Percentiles rank a stretch among this genome's conserved stretches.
Evolutionary conservation across 2,888 invertebrate species (phyloP).

Genomic region (Acleris sparsana): DNA sequence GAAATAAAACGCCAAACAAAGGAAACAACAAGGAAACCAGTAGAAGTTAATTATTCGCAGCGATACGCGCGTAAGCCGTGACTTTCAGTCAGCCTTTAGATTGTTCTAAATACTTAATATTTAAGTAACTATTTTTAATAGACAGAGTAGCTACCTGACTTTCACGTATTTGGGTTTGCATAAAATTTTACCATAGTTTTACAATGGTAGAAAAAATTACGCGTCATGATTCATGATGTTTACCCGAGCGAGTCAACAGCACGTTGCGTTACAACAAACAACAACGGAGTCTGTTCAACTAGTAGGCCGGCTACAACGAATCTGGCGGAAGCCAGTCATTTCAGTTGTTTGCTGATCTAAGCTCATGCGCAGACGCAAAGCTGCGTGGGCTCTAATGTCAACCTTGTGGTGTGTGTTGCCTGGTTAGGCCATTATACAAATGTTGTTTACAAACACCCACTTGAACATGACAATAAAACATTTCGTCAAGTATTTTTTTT

Average conservation of each 20-base stretch:
- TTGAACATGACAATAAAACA: too few species aligned
- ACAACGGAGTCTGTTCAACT: slow-evolving; percentile 10
- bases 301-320: slow-evolving; percentile 8
- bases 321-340: slow-evolving; percentile 61
- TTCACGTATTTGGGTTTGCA: too few species aligned
- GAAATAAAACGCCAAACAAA: too few species aligned
- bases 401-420: slow-evolving; percentile 6
- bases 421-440: slow-evolving; percentile 9
- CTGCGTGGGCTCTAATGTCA: slow-evolving; percentile 56
- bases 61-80: too few species aligned
- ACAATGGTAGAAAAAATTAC: not conserved
- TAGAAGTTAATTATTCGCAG: too few species aligned
- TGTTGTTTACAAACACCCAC: slow-evolving; percentile 17
- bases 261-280: slow-evolving; percentile 1
- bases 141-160: too few species aligned
- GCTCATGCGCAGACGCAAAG: slow-evolving; percentile 54
- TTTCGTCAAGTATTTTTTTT: too few species aligned
- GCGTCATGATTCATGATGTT: not conserved
- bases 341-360: slow-evolving; percentile 67
- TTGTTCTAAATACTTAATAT: too few species aligned
- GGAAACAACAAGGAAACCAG: too few species aligned
- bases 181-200: too few species aligned
- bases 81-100: too few species aligned
- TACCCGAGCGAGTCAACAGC: not conserved
- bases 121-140: too few species aligned